A percentile compares a stretch with the other conserved stretches of the same genome.
Conservation (phyloP, 2,888 invertebrate genomes). For the Melinaea marsaeus region DNA sequence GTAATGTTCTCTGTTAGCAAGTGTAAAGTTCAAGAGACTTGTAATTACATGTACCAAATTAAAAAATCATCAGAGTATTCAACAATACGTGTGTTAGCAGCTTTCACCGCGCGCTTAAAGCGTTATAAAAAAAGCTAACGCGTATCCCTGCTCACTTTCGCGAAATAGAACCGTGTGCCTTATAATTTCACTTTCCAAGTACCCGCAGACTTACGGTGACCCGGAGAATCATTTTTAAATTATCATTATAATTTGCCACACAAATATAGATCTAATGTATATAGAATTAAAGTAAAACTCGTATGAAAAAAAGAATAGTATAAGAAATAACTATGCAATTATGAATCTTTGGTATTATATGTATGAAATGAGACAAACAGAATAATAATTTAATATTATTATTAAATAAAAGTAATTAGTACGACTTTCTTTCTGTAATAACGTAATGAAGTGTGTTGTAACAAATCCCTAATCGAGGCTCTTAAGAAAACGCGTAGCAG, state of each 20-base stretch:
- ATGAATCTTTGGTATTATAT: constrained; percentile 43
- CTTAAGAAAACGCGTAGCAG: no score
- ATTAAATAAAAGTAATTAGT: not conserved
- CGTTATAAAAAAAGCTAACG: constrained; percentile 18
- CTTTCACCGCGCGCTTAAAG: constrained; percentile 17
- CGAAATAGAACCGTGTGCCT: constrained; percentile 14
- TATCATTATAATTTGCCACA: not conserved
- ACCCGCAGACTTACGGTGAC: constrained; percentile 24
- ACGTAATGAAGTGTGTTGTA: no score
- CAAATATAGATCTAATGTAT: constrained; percentile 43
- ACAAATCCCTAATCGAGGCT: no score
- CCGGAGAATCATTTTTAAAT: constrained; percentile 9
- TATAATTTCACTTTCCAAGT: constrained; percentile 27
- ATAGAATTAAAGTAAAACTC: constrained; percentile 32
- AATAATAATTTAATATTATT: not conserved
- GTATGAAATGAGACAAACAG: no score
- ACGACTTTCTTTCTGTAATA: no score
- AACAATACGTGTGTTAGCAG: constrained; percentile 11
- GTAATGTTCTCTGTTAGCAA: not conserved
- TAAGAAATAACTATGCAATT: constrained; percentile 47
- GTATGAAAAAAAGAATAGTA: constrained; percentile 39
- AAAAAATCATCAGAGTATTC: constrained; percentile 13
- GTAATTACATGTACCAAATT: not conserved
- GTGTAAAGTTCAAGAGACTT: not conserved
- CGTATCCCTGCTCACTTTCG: constrained; percentile 22